These are phyloP conservation scores for Spea bombifrons DNA, from an alignment of 2,113 vertebrate genomes.

Conservation along the genomic window DNA sequence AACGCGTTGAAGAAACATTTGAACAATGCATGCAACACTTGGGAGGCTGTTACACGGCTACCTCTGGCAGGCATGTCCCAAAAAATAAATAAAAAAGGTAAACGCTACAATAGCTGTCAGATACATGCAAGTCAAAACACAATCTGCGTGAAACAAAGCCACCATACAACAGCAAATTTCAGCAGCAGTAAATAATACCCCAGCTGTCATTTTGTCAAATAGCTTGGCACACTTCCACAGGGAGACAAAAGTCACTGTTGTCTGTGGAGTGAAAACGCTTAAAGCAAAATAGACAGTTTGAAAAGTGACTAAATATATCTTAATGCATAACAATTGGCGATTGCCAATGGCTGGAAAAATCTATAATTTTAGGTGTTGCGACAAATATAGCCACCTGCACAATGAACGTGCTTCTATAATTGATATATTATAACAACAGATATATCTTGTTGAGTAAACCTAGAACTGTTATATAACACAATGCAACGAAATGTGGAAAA, in stretches of 20 bases:
- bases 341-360: conserved; percentile 50
- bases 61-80: conserved; percentile 62
- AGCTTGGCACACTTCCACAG: conserved; percentile 61
- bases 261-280: conserved; percentile 56
- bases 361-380: conserved; percentile 55
- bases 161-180: conserved; percentile 61
- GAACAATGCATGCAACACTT: conserved; percentile 25
- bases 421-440: neutral
- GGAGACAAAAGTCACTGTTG: conserved; percentile 69
- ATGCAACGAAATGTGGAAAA: conserved; percentile 51
- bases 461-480: conserved; percentile 53
- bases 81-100: conserved; percentile 60
- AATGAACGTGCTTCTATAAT: neutral
- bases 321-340: conserved; percentile 31
- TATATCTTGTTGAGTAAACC: conserved; percentile 49
- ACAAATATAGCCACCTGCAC: conserved; percentile 53
- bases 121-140: conserved; percentile 76
- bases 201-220: conserved; percentile 69
- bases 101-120: conserved; percentile 70
- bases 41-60: conserved; percentile 42
- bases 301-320: conserved; percentile 44
- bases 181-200: conserved; percentile 66
- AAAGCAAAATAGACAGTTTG: conserved; percentile 51
- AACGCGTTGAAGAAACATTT: conserved; percentile 49
- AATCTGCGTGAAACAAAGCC: conserved; percentile 70